Percentiles rank a stretch among this genome's conserved stretches.
These are phyloP conservation scores for Trematomus loennbergii DNA, from an alignment of 2,113 vertebrate species.

Conservation along the genomic window DNA sequence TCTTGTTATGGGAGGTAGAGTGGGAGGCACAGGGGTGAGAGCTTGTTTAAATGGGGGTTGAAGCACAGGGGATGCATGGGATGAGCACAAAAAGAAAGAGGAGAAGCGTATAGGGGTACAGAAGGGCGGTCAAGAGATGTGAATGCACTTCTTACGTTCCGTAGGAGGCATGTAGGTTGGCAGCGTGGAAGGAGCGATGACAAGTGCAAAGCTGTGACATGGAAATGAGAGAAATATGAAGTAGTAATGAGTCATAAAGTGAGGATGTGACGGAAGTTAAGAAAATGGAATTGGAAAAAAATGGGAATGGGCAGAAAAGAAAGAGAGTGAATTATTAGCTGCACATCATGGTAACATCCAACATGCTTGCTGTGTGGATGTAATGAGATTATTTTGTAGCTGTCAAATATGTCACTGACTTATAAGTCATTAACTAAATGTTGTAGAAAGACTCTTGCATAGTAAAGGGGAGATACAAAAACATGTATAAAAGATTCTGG, in stretches of 20 bases:
- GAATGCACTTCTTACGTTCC: conserved; percentile 77
- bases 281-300: conserved; percentile 23
- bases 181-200: conserved; percentile 68
- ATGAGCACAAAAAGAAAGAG: conserved; percentile 44
- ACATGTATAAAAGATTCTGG: background rate
- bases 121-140: conserved; percentile 28
- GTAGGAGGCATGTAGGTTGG: conserved; percentile 67
- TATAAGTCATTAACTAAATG: conserved; percentile 17
- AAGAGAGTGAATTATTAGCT: conserved; percentile 66
- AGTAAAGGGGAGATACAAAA: background rate
- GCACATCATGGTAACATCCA: conserved; percentile 24
- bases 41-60: conserved; percentile 17
- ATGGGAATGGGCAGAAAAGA: conserved; percentile 60
- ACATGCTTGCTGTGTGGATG: conserved; percentile 23
- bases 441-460: conserved; percentile 2
- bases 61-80: conserved; percentile 52
- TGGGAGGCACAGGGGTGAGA: conserved; percentile 37
- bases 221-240: conserved; percentile 49
- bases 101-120: conserved; percentile 19
- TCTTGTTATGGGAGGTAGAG: conserved; percentile 37
- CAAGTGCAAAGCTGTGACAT: conserved; percentile 74
- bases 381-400: conserved; percentile 12
- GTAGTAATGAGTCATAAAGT: background rate
- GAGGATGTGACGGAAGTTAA: conserved; percentile 31
- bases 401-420: conserved; percentile 6